Evolutionary conservation across 1,140 invertebrate genomes (phyloP).

Genomic region (Sinella curviseta): DNA sequence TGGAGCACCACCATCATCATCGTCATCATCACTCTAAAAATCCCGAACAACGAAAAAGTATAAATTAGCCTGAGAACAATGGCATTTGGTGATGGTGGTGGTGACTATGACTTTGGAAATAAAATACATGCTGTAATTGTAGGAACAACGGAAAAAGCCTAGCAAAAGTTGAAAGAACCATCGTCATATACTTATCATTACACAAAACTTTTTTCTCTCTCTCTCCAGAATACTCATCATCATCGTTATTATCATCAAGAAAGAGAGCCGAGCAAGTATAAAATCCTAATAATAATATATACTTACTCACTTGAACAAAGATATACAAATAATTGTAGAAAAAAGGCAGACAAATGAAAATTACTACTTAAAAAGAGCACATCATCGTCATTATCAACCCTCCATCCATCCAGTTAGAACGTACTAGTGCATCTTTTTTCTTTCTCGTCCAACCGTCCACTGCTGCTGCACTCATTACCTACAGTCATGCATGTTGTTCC

Average conservation of each 20-base stretch:
- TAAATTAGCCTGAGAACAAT: conserved; percentile 22
- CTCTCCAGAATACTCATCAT: not conserved
- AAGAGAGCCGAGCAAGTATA: not conserved
- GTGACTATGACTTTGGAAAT: not conserved
- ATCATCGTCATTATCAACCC: too few relatives aligned
- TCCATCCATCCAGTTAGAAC: not conserved
- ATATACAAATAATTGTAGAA: not conserved
- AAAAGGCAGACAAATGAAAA: conserved; percentile 6
- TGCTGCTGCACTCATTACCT: not conserved
- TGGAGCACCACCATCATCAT: not conserved
- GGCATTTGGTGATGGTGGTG: not conserved
- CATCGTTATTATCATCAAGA: too few relatives aligned
- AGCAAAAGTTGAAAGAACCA: not conserved
- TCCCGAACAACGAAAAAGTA: not conserved
- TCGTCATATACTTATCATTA: not conserved
- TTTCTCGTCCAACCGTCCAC: not conserved
- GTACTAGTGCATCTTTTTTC: not conserved
- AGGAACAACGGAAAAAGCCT: too few relatives aligned
- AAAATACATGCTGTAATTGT: not conserved
- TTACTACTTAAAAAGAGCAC: conserved; percentile 18
- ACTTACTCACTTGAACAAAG: not conserved
- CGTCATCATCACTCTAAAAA: not conserved
- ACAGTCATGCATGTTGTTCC: conserved; percentile 11
- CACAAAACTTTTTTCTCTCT: not conserved
- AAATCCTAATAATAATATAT: not conserved